phyloP scores from a whole-genome alignment of 1,140 invertebrate genomes.

The Drosophila tropicalis region DNA sequence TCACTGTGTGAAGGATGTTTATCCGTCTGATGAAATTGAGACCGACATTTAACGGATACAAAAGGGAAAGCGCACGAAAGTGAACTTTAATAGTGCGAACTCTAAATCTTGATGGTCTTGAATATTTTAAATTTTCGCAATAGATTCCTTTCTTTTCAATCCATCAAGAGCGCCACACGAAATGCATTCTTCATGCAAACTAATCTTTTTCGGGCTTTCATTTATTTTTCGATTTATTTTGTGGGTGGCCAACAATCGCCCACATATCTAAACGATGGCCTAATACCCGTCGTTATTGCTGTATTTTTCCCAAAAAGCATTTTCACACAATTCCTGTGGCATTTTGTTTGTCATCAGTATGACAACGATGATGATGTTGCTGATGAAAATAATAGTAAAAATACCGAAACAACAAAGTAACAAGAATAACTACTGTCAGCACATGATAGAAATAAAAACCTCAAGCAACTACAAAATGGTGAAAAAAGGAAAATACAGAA shows the following conservation, averaged over 20 bases:
- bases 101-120: background rate
- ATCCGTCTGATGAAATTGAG: conserved; percentile 56
- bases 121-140: background rate
- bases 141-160: too few relatives aligned
- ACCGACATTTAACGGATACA: conserved; percentile 49
- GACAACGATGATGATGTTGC: conserved; percentile 4
- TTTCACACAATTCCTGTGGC: conserved; percentile 50
- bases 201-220: conserved; percentile 3
- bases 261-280: conserved; percentile 14
- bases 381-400: conserved; percentile 34
- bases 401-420: conserved; percentile 1
- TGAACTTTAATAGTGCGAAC: background rate
- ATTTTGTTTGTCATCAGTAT: conserved; percentile 44
- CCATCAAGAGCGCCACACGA: background rate
- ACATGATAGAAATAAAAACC: conserved; percentile 15
- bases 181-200: conserved; percentile 10
- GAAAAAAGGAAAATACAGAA: background rate
- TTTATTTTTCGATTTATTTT: conserved; percentile 12
- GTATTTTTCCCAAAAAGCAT: conserved; percentile 30
- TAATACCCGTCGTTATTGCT: conserved; percentile 40
- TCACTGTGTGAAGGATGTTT: conserved; percentile 35
- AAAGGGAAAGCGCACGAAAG: background rate
- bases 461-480: conserved; percentile 1
- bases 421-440: conserved; percentile 27
- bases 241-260: conserved; percentile 2